Conservation (phyloP, 2,113 vertebrate genomes). For the Actenoides lindsayi region DNA sequence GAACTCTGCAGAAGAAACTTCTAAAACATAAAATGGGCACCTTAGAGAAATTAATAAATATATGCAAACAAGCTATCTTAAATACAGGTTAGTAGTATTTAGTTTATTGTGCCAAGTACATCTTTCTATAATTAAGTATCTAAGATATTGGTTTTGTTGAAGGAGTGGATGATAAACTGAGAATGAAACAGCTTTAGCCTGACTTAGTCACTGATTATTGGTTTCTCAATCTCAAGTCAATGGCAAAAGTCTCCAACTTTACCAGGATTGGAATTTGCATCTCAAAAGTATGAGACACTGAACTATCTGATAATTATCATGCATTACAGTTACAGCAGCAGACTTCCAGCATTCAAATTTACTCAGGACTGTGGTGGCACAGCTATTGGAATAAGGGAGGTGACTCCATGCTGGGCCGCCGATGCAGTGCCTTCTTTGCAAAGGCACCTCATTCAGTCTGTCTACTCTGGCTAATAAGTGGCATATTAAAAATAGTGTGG, state of each 20-base stretch:
- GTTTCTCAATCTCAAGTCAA: background rate
- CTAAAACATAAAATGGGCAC: background rate
- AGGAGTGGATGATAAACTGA: background rate
- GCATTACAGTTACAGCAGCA: background rate
- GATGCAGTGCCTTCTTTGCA: accelerated
- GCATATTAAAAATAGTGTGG: background rate
- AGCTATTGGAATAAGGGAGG: background rate
- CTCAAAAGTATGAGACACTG: background rate
- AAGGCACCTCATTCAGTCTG: background rate
- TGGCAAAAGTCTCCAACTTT: background rate
- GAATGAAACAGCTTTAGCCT: background rate
- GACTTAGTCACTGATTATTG: background rate
- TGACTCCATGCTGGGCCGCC: background rate
- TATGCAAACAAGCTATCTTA: background rate
- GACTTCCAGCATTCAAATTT: background rate
- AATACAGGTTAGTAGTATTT: background rate
- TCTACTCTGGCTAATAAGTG: background rate
- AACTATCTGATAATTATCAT: background rate
- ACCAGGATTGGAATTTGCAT: background rate
- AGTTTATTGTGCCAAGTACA: background rate
- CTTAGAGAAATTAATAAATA: background rate
- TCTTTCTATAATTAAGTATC: background rate
- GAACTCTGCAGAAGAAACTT: background rate
- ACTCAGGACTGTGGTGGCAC: background rate
- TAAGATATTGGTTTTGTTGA: background rate